phyloP scores from a whole-genome alignment of 2,797 vertebrate genomes.

The Yasuhikotakia modesta region DNA sequence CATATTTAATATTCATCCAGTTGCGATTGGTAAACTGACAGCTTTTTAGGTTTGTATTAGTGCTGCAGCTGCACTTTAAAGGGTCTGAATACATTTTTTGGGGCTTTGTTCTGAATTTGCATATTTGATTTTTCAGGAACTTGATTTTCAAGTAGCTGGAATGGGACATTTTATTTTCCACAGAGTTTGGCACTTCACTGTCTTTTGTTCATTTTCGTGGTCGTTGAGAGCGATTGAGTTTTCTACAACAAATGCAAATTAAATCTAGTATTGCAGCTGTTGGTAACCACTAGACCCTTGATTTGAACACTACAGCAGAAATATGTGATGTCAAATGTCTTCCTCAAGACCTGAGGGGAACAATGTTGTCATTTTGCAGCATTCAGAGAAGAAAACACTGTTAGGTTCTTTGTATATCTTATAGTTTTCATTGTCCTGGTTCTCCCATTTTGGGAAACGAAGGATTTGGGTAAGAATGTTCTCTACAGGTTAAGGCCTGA shows the following conservation, averaged over 20 bases:
- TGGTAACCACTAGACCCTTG: constrained; percentile 60
- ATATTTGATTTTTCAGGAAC: constrained; percentile 50
- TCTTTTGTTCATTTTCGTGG: constrained; percentile 17
- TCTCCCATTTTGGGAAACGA: constrained; percentile 7
- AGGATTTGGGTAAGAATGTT: constrained; percentile 8
- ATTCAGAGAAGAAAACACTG: constrained; percentile 8
- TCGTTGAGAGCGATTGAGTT: not conserved
- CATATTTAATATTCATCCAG: constrained; percentile 64
- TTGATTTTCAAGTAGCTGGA: constrained; percentile 45
- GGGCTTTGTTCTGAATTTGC: constrained; percentile 51
- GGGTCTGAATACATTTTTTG: constrained; percentile 28
- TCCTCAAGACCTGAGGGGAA: not conserved
- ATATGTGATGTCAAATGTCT: constrained; percentile 54
- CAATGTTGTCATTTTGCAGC: not conserved
- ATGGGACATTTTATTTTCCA: constrained; percentile 9
- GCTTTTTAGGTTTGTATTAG: constrained; percentile 48
- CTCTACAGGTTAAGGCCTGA: constrained; percentile 1
- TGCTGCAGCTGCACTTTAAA: constrained; percentile 49
- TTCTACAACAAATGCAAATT: constrained; percentile 14
- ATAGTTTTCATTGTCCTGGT: constrained; percentile 15
- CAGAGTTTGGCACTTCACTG: constrained; percentile 30
- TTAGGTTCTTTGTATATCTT: constrained; percentile 18
- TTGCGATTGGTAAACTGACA: constrained; percentile 53
- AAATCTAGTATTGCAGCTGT: constrained; percentile 39
- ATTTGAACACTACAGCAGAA: constrained; percentile 68